A percentile compares a stretch with the other conserved stretches of the same genome.
Evolutionary conservation across 2,797 vertebrate genomes (phyloP).

Genomic region (Erpetoichthys calabaricus): DNA sequence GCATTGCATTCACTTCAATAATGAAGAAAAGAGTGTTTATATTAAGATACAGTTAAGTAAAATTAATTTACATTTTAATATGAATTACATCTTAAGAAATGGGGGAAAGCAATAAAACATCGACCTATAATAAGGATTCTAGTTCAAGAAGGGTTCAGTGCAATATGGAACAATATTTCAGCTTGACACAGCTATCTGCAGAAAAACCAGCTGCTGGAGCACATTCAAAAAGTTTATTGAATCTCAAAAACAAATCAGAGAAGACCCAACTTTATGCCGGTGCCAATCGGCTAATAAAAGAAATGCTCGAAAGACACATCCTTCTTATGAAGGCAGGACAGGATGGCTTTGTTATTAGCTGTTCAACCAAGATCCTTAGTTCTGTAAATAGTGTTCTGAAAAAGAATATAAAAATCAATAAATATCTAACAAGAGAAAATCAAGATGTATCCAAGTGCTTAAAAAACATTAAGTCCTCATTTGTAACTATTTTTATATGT

Average conservation of each 20-base stretch:
- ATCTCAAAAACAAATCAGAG: constrained; percentile 16
- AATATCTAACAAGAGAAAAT: too few species aligned
- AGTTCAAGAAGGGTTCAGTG: constrained; percentile 3
- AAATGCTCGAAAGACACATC: constrained; percentile 88
- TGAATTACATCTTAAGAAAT: too few species aligned
- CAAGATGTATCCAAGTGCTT: too few species aligned
- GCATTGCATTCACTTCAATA: too few species aligned
- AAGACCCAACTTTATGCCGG: constrained; percentile 56
- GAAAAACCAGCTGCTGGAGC: constrained; percentile 4
- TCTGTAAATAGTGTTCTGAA: constrained; percentile 89
- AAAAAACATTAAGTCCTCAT: too few species aligned
- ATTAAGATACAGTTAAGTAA: too few species aligned
- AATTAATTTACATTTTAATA: too few species aligned
- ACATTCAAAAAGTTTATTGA: constrained; percentile 18
- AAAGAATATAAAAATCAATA: constrained; percentile 13
- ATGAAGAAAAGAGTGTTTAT: too few species aligned
- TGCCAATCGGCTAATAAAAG: constrained; percentile 89
- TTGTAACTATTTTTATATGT: too few species aligned
- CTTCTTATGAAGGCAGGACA: constrained; percentile 86
- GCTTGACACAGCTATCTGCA: constrained; percentile 18
- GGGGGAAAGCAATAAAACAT: too few species aligned
- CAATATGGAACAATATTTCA: constrained; percentile 25
- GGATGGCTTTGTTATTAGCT: constrained; percentile 87
- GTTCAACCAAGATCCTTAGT: constrained; percentile 83
- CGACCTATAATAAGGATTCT: not conserved